Base-by-base conservation (phyloP, 2,113 vertebrate genomes). In the Chaetura pelagica region DNA sequence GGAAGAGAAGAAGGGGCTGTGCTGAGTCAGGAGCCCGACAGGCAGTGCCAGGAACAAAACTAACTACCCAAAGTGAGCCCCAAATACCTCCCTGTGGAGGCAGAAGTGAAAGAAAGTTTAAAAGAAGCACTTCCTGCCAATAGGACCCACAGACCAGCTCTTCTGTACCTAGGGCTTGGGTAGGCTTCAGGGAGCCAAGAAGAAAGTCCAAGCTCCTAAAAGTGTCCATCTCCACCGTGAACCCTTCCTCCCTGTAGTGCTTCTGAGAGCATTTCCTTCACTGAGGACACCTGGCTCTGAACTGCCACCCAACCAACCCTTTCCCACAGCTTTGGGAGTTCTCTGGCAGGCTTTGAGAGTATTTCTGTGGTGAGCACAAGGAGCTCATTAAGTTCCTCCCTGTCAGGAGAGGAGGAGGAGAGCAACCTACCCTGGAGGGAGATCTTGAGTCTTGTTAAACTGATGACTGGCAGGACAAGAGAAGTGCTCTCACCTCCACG, bases 181-280 rank as follows among this genome's bases (percentile, higher is more conserved):
- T 10, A 64, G 34, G 5, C 10, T 44, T 87, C 6, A 30, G 38
- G 32, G 24, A 87, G 9, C 19, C 48, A 80, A 61, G 61, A 78
- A 35, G 20, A 59, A 77, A 84, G 26, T 20, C 32, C 40, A 40
- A 46, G 15, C 15, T 58, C 79, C 71, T 73, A 46, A 66, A 73
- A 23, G 24, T 30, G 38, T 32, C 69, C 35, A 18, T 66, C 27
- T 38, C 40, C 29, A 64, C 12, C 38, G 15, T 0, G 0, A 77
- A 30, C 21, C 48, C 20, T 69, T 63, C 30, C 14, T 86, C 49
- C 38, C 24, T 29, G 55, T 49, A 42, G 26, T 22, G 19, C 2
- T 64, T 42, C 10, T 17, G 72, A 49, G 35, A 84, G 5, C n/a
- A 6, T 76, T 55, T 35, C 7, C 18, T 48, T 63, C 8, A 2